Evolutionary conservation across 2,113 vertebrate genomes (phyloP).

Genomic region (Elephantulus edwardii): DNA sequence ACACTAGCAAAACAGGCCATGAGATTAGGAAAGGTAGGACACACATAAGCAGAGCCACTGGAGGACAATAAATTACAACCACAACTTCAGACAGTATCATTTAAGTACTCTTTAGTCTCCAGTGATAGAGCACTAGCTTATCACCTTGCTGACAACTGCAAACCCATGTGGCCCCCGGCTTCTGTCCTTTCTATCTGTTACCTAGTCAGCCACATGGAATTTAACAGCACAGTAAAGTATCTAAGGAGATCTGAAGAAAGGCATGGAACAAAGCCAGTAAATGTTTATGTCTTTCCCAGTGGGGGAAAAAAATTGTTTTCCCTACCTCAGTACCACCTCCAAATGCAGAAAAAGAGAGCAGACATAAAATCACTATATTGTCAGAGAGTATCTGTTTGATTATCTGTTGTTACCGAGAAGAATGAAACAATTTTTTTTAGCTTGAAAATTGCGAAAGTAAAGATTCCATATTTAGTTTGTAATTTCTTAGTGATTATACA

Average conservation of each 20-base stretch:
- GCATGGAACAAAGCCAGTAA: constrained; percentile 13
- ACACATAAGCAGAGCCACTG: constrained; percentile 30
- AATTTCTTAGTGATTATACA: constrained; percentile 32
- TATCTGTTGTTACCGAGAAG: not conserved
- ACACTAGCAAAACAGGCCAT: constrained; percentile 68
- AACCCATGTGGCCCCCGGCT: constrained; percentile 62
- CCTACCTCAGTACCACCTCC: not conserved
- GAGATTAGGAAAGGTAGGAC: constrained; percentile 56
- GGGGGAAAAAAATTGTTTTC: constrained; percentile 31
- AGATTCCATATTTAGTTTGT: not conserved
- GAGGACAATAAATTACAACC: constrained; percentile 77
- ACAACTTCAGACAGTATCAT: constrained; percentile 68
- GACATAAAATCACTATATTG: not conserved
- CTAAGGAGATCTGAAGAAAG: constrained; percentile 56
- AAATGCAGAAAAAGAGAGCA: not conserved
- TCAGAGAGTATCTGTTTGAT: not conserved
- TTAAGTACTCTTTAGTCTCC: constrained; percentile 81
- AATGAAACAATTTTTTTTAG: not conserved
- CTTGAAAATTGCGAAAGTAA: constrained; percentile 1
- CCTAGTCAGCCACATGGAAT: constrained; percentile 71
- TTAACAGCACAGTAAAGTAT: constrained; percentile 68
- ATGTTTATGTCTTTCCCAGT: not conserved
- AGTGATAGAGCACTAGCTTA: constrained; percentile 77
- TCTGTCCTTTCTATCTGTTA: constrained; percentile 74
- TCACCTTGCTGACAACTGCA: constrained; percentile 75